Percentiles rank a stretch among this genome's conserved stretches.
Evolutionary conservation across 1,140 invertebrate genomes (phyloP).

Genomic region (Bombus fervidus): DNA sequence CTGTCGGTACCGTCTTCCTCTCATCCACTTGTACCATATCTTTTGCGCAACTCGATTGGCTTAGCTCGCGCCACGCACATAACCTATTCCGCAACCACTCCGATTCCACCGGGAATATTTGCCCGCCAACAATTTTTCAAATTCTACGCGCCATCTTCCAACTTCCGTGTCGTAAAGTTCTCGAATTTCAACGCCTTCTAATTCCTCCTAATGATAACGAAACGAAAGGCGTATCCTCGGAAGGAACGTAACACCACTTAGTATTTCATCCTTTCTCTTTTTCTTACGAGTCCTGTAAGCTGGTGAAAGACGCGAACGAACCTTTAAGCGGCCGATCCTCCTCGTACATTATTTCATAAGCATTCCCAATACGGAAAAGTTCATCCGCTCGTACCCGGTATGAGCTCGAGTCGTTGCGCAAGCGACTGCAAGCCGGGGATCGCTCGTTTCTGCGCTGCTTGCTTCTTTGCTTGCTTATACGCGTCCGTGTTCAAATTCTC

Average conservation of each 20-base stretch:
- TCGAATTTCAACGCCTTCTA: not conserved
- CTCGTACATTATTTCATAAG: slow-evolving; percentile 78
- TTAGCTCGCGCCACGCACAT: not conserved
- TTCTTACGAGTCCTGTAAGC: slow-evolving; percentile 32
- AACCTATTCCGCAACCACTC: slow-evolving; percentile 20
- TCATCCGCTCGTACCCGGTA: slow-evolving; percentile 69
- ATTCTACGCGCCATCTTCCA: not conserved
- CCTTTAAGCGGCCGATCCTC: slow-evolving; percentile 69
- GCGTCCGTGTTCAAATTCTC: slow-evolving; percentile 24
- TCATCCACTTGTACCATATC: not conserved
- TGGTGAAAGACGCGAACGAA: slow-evolving; percentile 69
- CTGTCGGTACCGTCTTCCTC: not conserved
- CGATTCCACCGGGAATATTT: not conserved
- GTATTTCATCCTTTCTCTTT: slow-evolving; percentile 65
- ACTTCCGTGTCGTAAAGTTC: too few relatives aligned
- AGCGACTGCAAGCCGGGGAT: slow-evolving; percentile 37
- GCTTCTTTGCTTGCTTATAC: not conserved
- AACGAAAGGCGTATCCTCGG: too few relatives aligned
- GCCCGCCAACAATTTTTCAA: not conserved
- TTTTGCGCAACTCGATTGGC: slow-evolving; percentile 26
- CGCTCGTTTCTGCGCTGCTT: not conserved
- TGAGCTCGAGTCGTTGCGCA: slow-evolving; percentile 65
- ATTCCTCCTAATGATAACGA: not conserved
- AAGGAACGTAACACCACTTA: slow-evolving; percentile 39
- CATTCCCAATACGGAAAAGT: slow-evolving; percentile 79